Base-by-base conservation (phyloP, 2,797 vertebrate species). In the Sparus aurata region DNA sequence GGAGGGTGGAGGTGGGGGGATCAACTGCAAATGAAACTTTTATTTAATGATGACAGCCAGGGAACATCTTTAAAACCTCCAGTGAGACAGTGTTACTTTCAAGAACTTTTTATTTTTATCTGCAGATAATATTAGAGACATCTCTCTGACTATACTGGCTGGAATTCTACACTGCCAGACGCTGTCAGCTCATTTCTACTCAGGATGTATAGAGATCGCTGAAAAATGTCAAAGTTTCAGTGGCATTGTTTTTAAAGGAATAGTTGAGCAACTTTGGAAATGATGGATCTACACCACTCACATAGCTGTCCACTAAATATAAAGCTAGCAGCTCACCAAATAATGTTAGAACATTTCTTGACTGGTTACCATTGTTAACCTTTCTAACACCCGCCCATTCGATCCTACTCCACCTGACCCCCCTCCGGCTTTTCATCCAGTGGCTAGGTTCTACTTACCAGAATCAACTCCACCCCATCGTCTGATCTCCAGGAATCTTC, bases 1-100 rank as follows among this genome's bases (percentile, higher is more conserved):
- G 5, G 6, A 34, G 30, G 30, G 5, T 34, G 34, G 34, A 34
- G 34, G 34, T 34, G 22, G 46, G 13, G 70, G 55, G 41, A 16
- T 13, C 49, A 73, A 82, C 57, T 23, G 10, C 49, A 41, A 73
- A 72, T 81, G 15, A 71, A 73, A 80, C 60, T 78, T 87, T 84
- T 72, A 70, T 73, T 60, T 57, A 12, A 65, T 20, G 71, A 65
- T 38, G 61, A 72, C 30, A 77, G 47, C 18, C 13, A 0, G 2
- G 46, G 50, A 69, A 61, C 55, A 46, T 53, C 22, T 76, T 71
- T 59, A 55, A 85, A 85, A 63, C 66, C 69, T 63, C 57, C 68
- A 58, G 57, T 41, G 41, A 71, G 20, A 41, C 57, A 20, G 62
- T n/a, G 50, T 60, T 53, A 10, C 69, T 74, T 71, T 73, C n/a